A percentile compares a stretch with the other conserved stretches of the same genome.
These are phyloP conservation scores for Myrmecobius fasciatus DNA, from an alignment of 2,113 vertebrate species.

Conservation along the genomic window DNA sequence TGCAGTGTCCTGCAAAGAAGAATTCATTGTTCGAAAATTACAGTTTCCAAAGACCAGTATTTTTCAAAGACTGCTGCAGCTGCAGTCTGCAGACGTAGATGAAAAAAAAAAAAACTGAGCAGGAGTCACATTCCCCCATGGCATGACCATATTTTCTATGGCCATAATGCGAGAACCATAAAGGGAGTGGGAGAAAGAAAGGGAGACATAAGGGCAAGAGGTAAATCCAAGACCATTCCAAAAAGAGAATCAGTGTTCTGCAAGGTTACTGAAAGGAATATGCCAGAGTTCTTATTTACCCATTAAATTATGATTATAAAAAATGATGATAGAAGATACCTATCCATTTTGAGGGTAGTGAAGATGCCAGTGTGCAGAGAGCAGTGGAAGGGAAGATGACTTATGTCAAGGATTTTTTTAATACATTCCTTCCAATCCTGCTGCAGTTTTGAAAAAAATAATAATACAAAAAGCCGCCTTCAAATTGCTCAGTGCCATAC, in stretches of 20 bases:
- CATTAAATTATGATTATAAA: slow-evolving; percentile 61
- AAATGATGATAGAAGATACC: slow-evolving; percentile 60
- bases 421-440: slow-evolving; percentile 76
- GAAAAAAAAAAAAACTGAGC: slow-evolving; percentile 67
- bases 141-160: slow-evolving; percentile 72
- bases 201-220: slow-evolving; percentile 57
- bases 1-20: slow-evolving; percentile 71
- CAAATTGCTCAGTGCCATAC: slow-evolving; percentile 79
- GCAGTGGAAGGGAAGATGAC: slow-evolving; percentile 68
- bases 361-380: background rate
- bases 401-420: slow-evolving; percentile 72
- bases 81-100: slow-evolving; percentile 77
- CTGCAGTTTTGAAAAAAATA: slow-evolving; percentile 74
- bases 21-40: slow-evolving; percentile 67
- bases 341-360: slow-evolving; percentile 57
- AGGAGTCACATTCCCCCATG: slow-evolving; percentile 70
- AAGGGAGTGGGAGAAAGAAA: slow-evolving; percentile 71
- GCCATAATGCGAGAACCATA: slow-evolving; percentile 61
- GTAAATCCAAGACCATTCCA: slow-evolving; percentile 61
- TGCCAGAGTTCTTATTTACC: slow-evolving; percentile 50
- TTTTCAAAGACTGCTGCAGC: slow-evolving; percentile 72
- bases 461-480: slow-evolving; percentile 82
- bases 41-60: slow-evolving; percentile 57
- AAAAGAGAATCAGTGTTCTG: slow-evolving; percentile 45
- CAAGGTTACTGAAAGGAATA: slow-evolving; percentile 57